Percentiles rank a stretch among this genome's conserved stretches.
Evolutionary conservation across 2,797 vertebrate species (phyloP).

Genomic region (Acipenser oxyrinchus): DNA sequence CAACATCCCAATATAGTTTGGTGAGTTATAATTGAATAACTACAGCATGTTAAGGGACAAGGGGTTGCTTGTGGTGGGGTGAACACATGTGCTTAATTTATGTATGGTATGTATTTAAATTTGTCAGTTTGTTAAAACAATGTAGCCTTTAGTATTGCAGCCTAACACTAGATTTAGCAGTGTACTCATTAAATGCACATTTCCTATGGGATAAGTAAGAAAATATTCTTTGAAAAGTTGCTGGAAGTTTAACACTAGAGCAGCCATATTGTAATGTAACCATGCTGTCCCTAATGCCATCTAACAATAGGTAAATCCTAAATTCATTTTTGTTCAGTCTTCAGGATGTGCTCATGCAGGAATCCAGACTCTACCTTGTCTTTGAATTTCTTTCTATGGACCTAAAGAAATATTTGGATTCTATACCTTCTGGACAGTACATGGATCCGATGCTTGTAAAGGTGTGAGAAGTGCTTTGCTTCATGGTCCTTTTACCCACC

Average conservation of each 20-base stretch:
- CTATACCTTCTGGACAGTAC: slow-evolving; percentile 83
- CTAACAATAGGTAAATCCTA: not conserved
- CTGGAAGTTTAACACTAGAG: too few species aligned
- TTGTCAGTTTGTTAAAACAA: too few species aligned
- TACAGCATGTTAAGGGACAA: not conserved
- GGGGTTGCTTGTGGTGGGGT: not conserved
- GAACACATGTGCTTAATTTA: too few species aligned
- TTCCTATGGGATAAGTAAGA: too few species aligned
- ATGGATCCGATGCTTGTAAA: slow-evolving; percentile 87
- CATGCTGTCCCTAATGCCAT: too few species aligned
- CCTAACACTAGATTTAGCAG: too few species aligned
- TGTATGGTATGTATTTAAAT: too few species aligned
- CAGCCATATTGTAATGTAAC: too few species aligned
- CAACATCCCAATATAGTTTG: slow-evolving; percentile 91
- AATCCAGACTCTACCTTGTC: slow-evolving; percentile 88
- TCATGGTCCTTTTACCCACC: too few species aligned
- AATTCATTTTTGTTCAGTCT: slow-evolving; percentile 57
- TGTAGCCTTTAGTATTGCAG: too few species aligned
- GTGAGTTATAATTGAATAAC: slow-evolving; percentile 46
- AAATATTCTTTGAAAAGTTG: too few species aligned
- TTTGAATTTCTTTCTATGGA: slow-evolving; percentile 99
- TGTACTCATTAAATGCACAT: too few species aligned
- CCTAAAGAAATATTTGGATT: slow-evolving; percentile 94
- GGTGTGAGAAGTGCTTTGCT: slow-evolving; percentile 45
- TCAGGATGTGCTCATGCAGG: slow-evolving; percentile 95